Evolutionary conservation across 1,140 invertebrate species (phyloP).

Genomic region (Goniozus legneri): DNA sequence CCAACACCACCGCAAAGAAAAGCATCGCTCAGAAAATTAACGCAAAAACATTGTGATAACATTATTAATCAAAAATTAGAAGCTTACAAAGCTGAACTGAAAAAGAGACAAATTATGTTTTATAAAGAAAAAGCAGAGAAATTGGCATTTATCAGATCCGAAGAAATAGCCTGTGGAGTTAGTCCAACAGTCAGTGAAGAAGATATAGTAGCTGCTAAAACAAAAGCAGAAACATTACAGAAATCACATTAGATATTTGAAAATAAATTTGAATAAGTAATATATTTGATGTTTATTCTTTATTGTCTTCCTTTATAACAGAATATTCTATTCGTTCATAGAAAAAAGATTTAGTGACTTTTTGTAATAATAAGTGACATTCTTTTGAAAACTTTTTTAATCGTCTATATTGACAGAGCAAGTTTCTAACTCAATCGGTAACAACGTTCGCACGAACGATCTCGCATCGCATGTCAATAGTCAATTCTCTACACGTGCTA

Average conservation of each 20-base stretch:
- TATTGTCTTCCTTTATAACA: no score
- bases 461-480: no score
- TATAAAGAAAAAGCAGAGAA: conserved; percentile 57
- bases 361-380: no score
- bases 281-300: no score
- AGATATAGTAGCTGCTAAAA: conserved; percentile 61
- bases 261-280: no score
- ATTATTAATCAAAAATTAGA: conserved; percentile 62
- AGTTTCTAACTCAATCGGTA: no score
- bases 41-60: conserved; percentile 64
- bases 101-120: conserved; percentile 67
- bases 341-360: no score
- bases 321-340: no score
- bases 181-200: conserved; percentile 62
- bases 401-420: no score
- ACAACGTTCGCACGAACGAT: no score
- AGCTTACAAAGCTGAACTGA: conserved; percentile 61
- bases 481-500: no score
- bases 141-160: conserved; percentile 66
- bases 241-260: neutral
- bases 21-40: conserved; percentile 63
- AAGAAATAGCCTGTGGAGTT: conserved; percentile 66
- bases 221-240: conserved; percentile 54
- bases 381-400: no score
- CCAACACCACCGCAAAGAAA: conserved; percentile 62